Percentiles rank a stretch among this genome's conserved stretches.
Evolutionary conservation across 1,140 invertebrate species (phyloP).

Genomic region (Cydia splendana): DNA sequence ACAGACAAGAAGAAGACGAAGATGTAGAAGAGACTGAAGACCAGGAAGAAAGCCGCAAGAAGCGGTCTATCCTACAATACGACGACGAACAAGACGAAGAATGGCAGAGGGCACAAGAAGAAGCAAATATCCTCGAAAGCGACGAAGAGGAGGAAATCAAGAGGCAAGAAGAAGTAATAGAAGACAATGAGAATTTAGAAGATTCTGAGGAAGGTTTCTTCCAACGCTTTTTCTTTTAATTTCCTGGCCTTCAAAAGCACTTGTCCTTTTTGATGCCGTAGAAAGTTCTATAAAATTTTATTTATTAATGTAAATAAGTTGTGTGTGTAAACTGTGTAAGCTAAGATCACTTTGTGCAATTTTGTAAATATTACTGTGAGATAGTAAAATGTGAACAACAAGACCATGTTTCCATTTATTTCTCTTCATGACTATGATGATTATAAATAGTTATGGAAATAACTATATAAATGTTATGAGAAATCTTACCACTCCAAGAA

Average conservation of each 20-base stretch:
- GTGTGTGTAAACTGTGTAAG: constrained; percentile 47
- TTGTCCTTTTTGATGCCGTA: constrained; percentile 51
- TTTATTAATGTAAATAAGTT: constrained; percentile 52
- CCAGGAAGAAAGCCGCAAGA: neutral
- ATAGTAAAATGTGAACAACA: constrained; percentile 1
- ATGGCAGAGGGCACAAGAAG: constrained; percentile 31
- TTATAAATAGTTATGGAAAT: too few species aligned
- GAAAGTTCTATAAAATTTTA: constrained; percentile 45
- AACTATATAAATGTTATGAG: neutral
- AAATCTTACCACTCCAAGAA: too few species aligned
- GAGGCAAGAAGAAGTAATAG: constrained; percentile 36
- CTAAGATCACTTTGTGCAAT: constrained; percentile 74
- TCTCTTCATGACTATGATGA: too few species aligned
- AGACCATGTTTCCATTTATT: neutral
- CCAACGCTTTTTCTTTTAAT: constrained; percentile 52
- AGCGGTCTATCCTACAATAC: constrained; percentile 20
- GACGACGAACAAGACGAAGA: constrained; percentile 15
- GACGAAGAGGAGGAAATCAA: constrained; percentile 34
- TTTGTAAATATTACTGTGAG: constrained; percentile 67
- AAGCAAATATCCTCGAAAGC: constrained; percentile 35
- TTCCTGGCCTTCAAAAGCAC: constrained; percentile 52
- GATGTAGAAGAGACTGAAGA: constrained; percentile 4
- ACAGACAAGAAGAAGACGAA: neutral
- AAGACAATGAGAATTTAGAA: constrained; percentile 37
- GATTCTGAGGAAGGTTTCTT: constrained; percentile 47